Evolutionary conservation across 1,140 invertebrate genomes (phyloP), one percentile per base, ranked within the genome.

Genomic region (Antheraea pernyi): DNA sequence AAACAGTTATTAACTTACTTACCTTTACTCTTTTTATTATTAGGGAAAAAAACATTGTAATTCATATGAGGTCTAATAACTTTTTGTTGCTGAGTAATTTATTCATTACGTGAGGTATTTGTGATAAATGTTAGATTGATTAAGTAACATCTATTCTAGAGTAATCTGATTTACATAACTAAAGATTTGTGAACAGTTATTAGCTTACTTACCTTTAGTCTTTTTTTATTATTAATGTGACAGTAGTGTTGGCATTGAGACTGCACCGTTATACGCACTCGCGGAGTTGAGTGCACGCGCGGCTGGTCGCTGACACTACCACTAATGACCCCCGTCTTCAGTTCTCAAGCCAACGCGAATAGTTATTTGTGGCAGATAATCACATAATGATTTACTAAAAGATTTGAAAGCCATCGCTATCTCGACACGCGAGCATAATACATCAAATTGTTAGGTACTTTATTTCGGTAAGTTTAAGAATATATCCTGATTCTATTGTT

Each of bases 191-290:
- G 7, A 42, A 42, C 39, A 42, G 8, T 42, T 8, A 42, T 10
- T 42, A 42, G 7, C 11, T 42, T 42, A 7, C 39, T 8, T 42
- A 42, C 39, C 8, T 42, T 42, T 42, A 11, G 39, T 7, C 11
- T 42, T 42, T n/a, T 42, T 42, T 42, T 48, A 59, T 72, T 71
- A 69, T 76, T 59, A 75, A 48, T 66, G 73, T 73, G 67, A 71
- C 74, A 64, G 76, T 71, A 67, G 72, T 79, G 74, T 79, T 73
- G 39, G 39, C 39, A 4, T 42, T 53, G 46, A 53, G 76, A 65
- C 77, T 76, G 77, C 85, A 89, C 88, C 88, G 88, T 91, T 91
- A 91, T 80, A 84, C 82, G 86, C 80, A 86, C 81, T 82, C 78
- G 82, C 76, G 69, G 84, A 86, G 87, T 91, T 87, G 87, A 89